A percentile compares a stretch with the other conserved stretches of the same genome.
phyloP scores from a whole-genome alignment of 2,888 invertebrate genomes.

The Celastrina argiolus region DNA sequence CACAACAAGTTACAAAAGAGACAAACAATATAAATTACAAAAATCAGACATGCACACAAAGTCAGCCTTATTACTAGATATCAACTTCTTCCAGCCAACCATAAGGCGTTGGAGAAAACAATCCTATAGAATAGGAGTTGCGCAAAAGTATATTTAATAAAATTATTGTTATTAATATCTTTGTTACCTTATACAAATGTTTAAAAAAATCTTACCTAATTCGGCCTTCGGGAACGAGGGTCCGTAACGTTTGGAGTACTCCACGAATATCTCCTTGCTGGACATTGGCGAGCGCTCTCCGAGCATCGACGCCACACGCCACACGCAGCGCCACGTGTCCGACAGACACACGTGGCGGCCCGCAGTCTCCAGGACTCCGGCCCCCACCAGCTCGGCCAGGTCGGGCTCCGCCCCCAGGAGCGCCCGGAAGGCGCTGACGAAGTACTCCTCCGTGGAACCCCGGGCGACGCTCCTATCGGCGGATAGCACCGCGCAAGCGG shows the following conservation, averaged over 20 bases:
- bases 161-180: no score
- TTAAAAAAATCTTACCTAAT: constrained; percentile 43
- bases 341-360: constrained; percentile 48
- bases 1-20: no score
- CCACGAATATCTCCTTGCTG: constrained; percentile 45
- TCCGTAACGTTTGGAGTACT: constrained; percentile 56
- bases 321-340: constrained; percentile 57
- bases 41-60: no score
- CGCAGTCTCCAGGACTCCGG: constrained; percentile 46
- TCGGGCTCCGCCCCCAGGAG: constrained; percentile 47
- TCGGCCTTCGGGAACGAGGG: constrained; percentile 51
- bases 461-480: constrained; percentile 60
- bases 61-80: no score
- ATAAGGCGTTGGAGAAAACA: no score
- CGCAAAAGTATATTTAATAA: no score
- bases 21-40: no score
- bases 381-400: constrained; percentile 42
- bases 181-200: background rate
- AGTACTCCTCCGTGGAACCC: constrained; percentile 54
- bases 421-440: constrained; percentile 49
- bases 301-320: constrained; percentile 60
- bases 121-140: no score
- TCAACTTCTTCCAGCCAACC: no score
- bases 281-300: constrained; percentile 44
- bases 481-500: constrained; percentile 59